Evolutionary conservation across 2,888 invertebrate genomes (phyloP).

Genomic region (Megastigmus dorsalis): DNA sequence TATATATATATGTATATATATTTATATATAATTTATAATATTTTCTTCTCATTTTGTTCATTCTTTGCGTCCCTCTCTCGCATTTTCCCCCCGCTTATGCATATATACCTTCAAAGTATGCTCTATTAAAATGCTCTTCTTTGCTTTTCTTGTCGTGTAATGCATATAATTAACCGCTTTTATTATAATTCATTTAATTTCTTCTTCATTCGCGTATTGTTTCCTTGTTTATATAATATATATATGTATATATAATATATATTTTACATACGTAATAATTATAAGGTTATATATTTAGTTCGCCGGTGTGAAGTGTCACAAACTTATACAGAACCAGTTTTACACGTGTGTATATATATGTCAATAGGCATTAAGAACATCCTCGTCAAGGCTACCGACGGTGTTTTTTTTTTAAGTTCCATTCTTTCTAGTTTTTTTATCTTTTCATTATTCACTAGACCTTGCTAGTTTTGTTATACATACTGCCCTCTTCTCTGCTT

Average conservation of each 20-base stretch:
- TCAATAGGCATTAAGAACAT: conserved; percentile 56
- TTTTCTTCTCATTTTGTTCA: conserved; percentile 4
- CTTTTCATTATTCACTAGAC: neutral
- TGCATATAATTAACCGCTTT: conserved; percentile 13
- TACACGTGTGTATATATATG: conserved; percentile 55
- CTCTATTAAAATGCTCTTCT: conserved; percentile 21
- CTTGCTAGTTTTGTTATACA: neutral
- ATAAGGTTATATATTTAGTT: conserved; percentile 25
- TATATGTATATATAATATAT: conserved; percentile 27
- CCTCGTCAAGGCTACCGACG: conserved; percentile 49
- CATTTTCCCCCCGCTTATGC: neutral
- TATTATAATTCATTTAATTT: neutral
- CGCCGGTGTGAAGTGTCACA: conserved; percentile 32
- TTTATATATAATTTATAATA: conserved; percentile 45
- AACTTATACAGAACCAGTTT: conserved; percentile 34
- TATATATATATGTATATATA: conserved; percentile 53
- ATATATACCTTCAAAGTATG: conserved; percentile 20
- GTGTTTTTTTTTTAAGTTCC: conserved; percentile 52
- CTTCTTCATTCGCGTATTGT: conserved; percentile 1
- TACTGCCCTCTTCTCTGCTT: neutral
- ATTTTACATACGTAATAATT: conserved; percentile 31
- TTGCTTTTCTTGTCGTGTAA: neutral
- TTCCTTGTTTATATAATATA: conserved; percentile 39
- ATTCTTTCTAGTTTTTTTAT: neutral
- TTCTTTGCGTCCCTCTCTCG: neutral